Base-by-base conservation (phyloP, 2,888 invertebrate genomes). In the Lacanobia oleracea region DNA sequence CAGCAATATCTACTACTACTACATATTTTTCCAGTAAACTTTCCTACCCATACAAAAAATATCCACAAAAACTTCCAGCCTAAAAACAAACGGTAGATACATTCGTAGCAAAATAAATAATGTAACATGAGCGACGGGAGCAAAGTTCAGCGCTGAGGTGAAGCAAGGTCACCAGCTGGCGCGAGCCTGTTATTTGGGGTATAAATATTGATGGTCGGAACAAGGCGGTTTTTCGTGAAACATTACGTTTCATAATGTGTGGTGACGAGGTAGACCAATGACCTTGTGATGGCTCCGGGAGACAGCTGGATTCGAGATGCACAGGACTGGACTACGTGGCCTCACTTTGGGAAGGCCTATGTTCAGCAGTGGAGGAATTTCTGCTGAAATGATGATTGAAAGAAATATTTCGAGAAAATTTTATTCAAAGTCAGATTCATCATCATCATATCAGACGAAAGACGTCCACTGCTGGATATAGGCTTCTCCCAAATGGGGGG, bases 61-160 rank as follows among this genome's bases (percentile, higher is more conserved):
- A 60, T 33, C 18, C 6, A 53, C 48, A 33, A 56, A 23, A 18
- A 66, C 12, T 21, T 75, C 7, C 6, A 48, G 14, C 18, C 1
- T 5, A 75, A 59, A 72, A 48, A 18, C 27, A 27, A 51, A 9
- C 0, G 1, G 16, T 21, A n/a, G n/a, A 53, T 70, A 56, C 33
- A 27, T 51, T n/a, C n/a, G 57, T 37, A 37, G 23, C 6, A 67
- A 68, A 50, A 57, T 62, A 63, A 77, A 71, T 63, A 71, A 59
- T 40, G 45, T 77, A 57, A 70, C n/a, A 18, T 37, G 43, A 76
- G 8, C 27, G 40, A 27, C 48, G 7, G 5, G 77, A 70, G 56
- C 51, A 69, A 57, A 70, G 77, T 70, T 76, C 74, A 65, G 37
- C 16, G 18, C 5, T 12, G 51, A 77, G 77, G 77, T 77, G 50